phyloP scores from a whole-genome alignment of 2,113 vertebrate genomes.

The Arothron firmamentum region DNA sequence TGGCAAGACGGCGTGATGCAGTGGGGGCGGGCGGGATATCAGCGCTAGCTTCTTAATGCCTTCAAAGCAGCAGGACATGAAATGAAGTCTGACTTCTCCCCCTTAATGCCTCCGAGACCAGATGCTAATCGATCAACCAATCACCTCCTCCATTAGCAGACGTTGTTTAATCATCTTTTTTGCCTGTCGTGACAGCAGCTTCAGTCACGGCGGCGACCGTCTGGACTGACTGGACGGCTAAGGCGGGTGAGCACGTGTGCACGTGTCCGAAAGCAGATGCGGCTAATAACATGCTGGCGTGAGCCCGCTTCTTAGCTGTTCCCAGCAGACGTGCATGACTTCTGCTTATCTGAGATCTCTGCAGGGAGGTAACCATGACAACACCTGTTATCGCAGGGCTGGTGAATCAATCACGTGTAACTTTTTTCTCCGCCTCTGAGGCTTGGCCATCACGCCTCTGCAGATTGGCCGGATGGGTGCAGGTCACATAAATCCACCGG shows the following conservation, averaged over 20 bases:
- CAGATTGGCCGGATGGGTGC: too few relatives aligned
- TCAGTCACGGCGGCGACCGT: conserved; percentile 53
- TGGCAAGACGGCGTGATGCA: neutral
- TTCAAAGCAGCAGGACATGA: conserved; percentile 49
- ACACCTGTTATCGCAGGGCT: too few relatives aligned
- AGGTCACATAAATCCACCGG: too few relatives aligned
- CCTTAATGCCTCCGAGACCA: conserved; percentile 43
- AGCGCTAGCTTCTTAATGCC: conserved; percentile 31
- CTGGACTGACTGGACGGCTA: conserved; percentile 45
- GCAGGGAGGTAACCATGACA: neutral
- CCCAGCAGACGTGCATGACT: neutral
- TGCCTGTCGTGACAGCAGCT: conserved; percentile 70
- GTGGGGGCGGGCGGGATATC: conserved; percentile 6
- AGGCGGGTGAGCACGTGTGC: conserved; percentile 3
- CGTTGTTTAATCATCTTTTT: conserved; percentile 75
- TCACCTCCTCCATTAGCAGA: conserved; percentile 71
- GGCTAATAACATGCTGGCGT: conserved; percentile 12
- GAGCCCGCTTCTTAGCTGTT: neutral
- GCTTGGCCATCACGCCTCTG: too few relatives aligned
- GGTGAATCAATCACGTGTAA: too few relatives aligned
- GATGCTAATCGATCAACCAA: conserved; percentile 69
- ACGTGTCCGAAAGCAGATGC: conserved; percentile 12
- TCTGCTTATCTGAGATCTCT: neutral
- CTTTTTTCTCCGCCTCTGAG: too few relatives aligned
- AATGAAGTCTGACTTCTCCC: conserved; percentile 40